Evolutionary conservation across 2,888 invertebrate species (phyloP).

Genomic region (Napeogenes sylphis): DNA sequence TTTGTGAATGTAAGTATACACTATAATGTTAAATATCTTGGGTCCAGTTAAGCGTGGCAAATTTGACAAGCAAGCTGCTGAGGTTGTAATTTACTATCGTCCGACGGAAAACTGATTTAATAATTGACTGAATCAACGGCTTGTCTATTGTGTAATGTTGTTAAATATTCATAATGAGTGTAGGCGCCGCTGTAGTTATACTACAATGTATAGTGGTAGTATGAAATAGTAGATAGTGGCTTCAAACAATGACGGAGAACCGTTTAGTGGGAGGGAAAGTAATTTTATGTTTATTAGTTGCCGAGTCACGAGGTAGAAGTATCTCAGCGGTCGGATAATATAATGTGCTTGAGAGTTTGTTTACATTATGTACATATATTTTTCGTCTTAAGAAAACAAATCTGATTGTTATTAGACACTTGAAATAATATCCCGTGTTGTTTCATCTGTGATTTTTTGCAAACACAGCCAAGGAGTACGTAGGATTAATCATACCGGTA

Average conservation of each 20-base stretch:
- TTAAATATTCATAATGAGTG: conserved; percentile 46
- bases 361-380: too few species aligned
- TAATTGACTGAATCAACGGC: conserved; percentile 12
- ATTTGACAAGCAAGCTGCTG: not conserved
- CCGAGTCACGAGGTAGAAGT: conserved; percentile 18
- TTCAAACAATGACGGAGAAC: conserved; percentile 62
- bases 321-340: conserved; percentile 6
- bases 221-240: conserved; percentile 52
- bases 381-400: too few species aligned
- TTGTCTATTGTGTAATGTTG: conserved; percentile 26
- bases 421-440: too few species aligned
- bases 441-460: too few species aligned
- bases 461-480: too few species aligned
- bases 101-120: conserved; percentile 21
- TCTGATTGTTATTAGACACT: too few species aligned
- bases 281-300: conserved; percentile 50
- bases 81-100: not conserved
- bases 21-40: too few species aligned
- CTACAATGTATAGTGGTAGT: too few species aligned
- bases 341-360: not conserved
- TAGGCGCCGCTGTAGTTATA: conserved; percentile 50
- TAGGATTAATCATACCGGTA: too few species aligned
- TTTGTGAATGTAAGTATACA: too few species aligned
- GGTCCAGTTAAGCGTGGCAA: not conserved
- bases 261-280: conserved; percentile 61